Evolutionary conservation across 2,888 invertebrate species (phyloP).

Genomic region (Andrena trimmerana): DNA sequence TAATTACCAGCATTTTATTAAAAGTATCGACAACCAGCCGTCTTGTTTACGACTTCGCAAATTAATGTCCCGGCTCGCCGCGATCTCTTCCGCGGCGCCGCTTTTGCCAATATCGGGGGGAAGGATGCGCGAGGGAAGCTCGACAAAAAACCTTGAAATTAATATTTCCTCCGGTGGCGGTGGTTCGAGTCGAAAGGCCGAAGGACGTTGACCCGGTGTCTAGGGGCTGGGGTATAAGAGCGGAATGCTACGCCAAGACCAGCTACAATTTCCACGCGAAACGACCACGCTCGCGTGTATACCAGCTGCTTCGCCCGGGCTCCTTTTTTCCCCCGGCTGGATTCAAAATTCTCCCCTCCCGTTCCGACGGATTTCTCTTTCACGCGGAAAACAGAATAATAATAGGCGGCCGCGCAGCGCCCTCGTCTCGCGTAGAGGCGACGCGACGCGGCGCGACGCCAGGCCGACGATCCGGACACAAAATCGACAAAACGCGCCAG

Average conservation of each 20-base stretch:
- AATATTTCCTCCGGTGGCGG: conserved; percentile 69
- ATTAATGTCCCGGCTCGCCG: conserved; percentile 76
- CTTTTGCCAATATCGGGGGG: conserved; percentile 63
- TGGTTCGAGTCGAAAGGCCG: conserved; percentile 64
- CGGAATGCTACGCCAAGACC: conserved; percentile 4
- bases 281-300: conserved; percentile 22
- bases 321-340: conserved; percentile 32
- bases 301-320: not conserved
- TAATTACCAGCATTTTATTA: conserved; percentile 84
- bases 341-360: conserved; percentile 36
- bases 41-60: conserved; percentile 83
- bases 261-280: conserved; percentile 20
- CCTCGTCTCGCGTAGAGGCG: conserved; percentile 39
- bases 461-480: conserved; percentile 47
- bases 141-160: conserved; percentile 73
- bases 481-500: conserved; percentile 57
- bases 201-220: conserved; percentile 67
- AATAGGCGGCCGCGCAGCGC: conserved; percentile 13
- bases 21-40: conserved; percentile 83
- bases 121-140: conserved; percentile 32
- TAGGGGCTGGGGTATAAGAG: conserved; percentile 10
- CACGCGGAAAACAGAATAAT: conserved; percentile 32
- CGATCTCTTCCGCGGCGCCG: conserved; percentile 59
- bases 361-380: conserved; percentile 12
- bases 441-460: not conserved